Percentiles rank a stretch among this genome's conserved stretches.
phyloP scores from a whole-genome alignment of 2,797 vertebrate species.

The Hylomyscus alleni region DNA sequence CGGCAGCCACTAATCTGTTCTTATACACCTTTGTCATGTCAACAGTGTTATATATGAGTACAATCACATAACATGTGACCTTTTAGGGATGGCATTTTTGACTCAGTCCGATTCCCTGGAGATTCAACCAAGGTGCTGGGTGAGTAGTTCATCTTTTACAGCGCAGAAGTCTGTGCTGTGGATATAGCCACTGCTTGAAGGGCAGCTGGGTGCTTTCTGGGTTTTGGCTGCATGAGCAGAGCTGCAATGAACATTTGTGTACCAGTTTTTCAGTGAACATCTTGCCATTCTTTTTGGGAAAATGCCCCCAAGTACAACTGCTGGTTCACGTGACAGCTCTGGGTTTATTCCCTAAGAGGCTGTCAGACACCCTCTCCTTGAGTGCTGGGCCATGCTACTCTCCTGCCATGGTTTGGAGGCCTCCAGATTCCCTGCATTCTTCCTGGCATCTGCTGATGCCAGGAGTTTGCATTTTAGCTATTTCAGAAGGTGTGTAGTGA shows the following conservation, averaged over 20 bases:
- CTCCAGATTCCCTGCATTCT: neutral
- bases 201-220: conserved; percentile 2
- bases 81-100: neutral
- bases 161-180: neutral
- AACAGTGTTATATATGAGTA: neutral
- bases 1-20: neutral
- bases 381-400: neutral
- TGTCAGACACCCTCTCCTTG: neutral
- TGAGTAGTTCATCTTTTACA: neutral
- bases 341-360: conserved; percentile 22
- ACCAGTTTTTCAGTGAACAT: neutral
- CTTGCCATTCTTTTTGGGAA: conserved; percentile 39
- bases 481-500: neutral
- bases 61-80: neutral
- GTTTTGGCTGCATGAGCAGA: neutral
- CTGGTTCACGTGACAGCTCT: neutral
- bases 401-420: neutral
- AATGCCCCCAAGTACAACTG: neutral
- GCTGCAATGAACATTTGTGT: neutral
- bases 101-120: conserved; percentile 9
- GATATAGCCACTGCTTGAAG: neutral
- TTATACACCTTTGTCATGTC: neutral
- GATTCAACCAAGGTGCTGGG: neutral
- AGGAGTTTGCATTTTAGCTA: neutral
- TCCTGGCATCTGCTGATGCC: neutral